Evolutionary conservation across 2,797 vertebrate genomes (phyloP).

Genomic region (Todus mexicanus): DNA sequence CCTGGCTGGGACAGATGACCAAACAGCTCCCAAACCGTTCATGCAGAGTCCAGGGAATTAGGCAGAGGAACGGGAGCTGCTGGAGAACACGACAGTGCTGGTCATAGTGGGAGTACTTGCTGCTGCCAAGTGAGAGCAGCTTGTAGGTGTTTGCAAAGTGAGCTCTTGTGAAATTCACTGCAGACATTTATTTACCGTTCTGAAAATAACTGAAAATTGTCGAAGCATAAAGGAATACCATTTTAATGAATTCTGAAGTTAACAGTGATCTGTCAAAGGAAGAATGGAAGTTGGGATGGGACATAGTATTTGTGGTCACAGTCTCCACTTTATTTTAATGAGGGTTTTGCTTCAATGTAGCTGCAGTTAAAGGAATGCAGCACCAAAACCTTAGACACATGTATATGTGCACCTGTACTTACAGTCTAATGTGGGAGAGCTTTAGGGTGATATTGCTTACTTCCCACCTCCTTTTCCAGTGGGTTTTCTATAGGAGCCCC

Average conservation of each 20-base stretch:
- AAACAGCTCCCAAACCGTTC: fast-evolving
- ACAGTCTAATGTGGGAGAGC: background rate
- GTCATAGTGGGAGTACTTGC: fast-evolving
- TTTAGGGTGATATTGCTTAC: background rate
- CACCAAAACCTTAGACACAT: background rate
- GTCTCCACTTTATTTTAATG: background rate
- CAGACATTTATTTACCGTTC: background rate
- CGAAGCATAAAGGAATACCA: background rate
- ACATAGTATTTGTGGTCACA: background rate
- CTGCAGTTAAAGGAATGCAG: background rate
- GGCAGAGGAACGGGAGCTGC: background rate
- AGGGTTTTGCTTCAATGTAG: background rate
- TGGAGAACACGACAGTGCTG: background rate
- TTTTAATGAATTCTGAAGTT: background rate
- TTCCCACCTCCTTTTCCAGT: background rate
- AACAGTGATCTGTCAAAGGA: background rate
- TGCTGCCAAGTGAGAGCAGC: background rate
- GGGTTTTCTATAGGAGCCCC: background rate
- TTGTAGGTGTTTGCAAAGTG: background rate
- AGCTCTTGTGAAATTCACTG: background rate
- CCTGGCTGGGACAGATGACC: background rate
- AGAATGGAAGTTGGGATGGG: background rate
- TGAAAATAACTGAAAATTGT: background rate
- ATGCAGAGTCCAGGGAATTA: background rate
- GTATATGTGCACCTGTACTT: background rate